Conservation (phyloP, 2,888 invertebrate genomes). For the Ophonus ardosiacus region DNA sequence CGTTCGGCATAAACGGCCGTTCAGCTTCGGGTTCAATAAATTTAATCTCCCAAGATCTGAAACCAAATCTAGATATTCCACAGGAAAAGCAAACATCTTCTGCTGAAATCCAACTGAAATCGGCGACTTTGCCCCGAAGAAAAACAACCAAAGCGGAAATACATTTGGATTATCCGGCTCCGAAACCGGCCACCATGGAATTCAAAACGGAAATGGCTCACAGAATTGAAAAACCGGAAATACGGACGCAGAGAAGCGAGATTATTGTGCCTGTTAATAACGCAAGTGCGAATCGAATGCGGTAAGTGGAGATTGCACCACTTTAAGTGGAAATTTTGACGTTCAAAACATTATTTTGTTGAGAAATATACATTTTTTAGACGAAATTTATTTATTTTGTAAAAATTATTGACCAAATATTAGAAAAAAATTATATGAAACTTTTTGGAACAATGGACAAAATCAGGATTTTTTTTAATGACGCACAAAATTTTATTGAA, state of each 20-base stretch:
- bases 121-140: constrained; percentile 80
- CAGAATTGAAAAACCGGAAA: constrained; percentile 75
- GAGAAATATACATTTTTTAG: too few species aligned
- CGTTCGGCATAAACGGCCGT: constrained; percentile 79
- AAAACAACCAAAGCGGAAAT: constrained; percentile 83
- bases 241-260: constrained; percentile 78
- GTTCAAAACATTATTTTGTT: not conserved
- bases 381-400: too few species aligned
- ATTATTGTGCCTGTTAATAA: constrained; percentile 78
- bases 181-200: constrained; percentile 75
- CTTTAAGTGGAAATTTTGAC: not conserved
- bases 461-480: not conserved
- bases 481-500: not conserved
- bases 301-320: not conserved
- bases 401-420: too few species aligned
- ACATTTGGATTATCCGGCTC: constrained; percentile 77
- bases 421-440: too few species aligned
- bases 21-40: constrained; percentile 80
- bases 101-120: constrained; percentile 82
- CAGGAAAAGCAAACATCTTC: constrained; percentile 77
- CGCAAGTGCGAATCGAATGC: not conserved
- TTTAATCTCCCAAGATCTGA: constrained; percentile 64
- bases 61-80: constrained; percentile 20
- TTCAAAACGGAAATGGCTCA: constrained; percentile 82
- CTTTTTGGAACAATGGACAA: not conserved